Evolutionary conservation across 2,113 vertebrate species (phyloP).

Genomic region (Scophthalmus maximus): DNA sequence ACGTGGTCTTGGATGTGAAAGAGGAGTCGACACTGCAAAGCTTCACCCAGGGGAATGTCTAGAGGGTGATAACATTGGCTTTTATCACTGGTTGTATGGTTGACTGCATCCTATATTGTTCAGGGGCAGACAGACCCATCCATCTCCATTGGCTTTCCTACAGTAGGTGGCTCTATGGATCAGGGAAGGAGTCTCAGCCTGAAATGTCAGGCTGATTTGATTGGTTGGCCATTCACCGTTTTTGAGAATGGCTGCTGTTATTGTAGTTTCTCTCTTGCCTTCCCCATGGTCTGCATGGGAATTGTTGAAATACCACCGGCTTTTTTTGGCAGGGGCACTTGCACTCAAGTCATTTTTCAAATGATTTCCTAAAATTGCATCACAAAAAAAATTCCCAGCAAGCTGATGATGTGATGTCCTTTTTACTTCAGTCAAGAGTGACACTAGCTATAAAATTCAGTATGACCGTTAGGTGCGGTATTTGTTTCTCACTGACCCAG

Average conservation of each 20-base stretch:
- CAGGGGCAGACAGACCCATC: conserved; percentile 68
- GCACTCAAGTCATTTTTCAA: neutral
- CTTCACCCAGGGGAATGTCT: conserved; percentile 56
- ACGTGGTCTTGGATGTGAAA: conserved; percentile 28
- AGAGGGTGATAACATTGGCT: conserved; percentile 76
- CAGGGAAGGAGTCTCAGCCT: conserved; percentile 42
- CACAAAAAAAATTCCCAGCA: neutral
- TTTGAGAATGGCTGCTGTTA: conserved; percentile 46
- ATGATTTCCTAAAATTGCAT: neutral
- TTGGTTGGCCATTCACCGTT: conserved; percentile 53
- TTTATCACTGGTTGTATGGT: conserved; percentile 77
- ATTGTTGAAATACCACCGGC: conserved; percentile 16
- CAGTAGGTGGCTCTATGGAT: conserved; percentile 60
- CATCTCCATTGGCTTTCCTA: conserved; percentile 75
- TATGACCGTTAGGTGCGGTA: too few species aligned
- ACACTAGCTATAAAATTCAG: too few species aligned
- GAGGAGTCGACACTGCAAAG: conserved; percentile 41
- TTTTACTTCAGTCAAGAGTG: neutral
- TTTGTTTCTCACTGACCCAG: too few species aligned
- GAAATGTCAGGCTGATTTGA: conserved; percentile 66
- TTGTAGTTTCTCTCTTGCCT: conserved; percentile 16
- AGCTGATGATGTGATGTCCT: neutral
- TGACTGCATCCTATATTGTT: conserved; percentile 77
- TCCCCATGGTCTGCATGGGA: conserved; percentile 5
- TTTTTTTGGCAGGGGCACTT: neutral